These are phyloP conservation scores for Caenorhabditis doughertyi DNA, from an alignment of 2,888 invertebrate species.

Conservation along the genomic window DNA sequence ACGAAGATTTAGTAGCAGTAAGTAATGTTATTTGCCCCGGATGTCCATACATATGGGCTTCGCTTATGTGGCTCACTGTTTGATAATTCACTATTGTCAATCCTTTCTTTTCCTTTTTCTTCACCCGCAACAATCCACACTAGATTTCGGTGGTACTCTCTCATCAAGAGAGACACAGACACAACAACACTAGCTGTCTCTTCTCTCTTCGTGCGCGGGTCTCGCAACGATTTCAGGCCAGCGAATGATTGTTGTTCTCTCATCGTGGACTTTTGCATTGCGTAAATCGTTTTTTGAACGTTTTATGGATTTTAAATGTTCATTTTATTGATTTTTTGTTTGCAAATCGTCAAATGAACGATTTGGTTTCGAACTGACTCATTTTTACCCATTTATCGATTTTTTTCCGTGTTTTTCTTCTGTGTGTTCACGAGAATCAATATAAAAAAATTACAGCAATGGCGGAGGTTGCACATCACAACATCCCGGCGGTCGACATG, in stretches of 20 bases:
- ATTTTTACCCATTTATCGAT: background rate
- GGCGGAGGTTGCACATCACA: constrained; percentile 72
- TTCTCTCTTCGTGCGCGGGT: constrained; percentile 37
- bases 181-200: constrained; percentile 2
- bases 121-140: too few species aligned
- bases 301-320: constrained; percentile 10
- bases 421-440: background rate
- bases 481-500: constrained; percentile 82
- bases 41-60: too few species aligned
- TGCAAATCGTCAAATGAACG: background rate
- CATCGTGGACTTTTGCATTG: constrained; percentile 44
- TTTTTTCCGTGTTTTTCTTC: background rate
- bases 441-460: constrained; percentile 57
- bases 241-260: constrained; percentile 67
- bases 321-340: constrained; percentile 6
- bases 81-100: too few species aligned
- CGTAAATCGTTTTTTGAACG: constrained; percentile 8
- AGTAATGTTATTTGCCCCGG: too few species aligned
- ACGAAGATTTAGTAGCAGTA: too few species aligned
- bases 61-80: too few species aligned
- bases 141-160: too few species aligned
- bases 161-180: constrained; percentile 51
- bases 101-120: background rate
- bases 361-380: background rate
- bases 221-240: constrained; percentile 60